phyloP scores from a whole-genome alignment of 2,888 invertebrate species.

The Archips crataeganus region DNA sequence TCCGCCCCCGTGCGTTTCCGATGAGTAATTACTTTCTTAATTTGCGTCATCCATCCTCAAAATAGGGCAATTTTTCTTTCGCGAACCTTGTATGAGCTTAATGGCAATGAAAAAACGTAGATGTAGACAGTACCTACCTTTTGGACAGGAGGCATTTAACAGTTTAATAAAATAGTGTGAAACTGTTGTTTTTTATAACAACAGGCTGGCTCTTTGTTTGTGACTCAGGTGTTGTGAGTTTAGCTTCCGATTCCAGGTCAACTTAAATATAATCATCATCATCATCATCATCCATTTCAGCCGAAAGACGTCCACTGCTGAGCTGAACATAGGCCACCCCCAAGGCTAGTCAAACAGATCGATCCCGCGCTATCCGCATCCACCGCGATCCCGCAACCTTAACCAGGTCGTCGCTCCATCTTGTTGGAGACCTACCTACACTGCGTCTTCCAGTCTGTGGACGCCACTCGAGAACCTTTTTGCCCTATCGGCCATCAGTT shows the following conservation, averaged over 20 bases:
- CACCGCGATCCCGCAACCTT: no score
- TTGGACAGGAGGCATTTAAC: slow-evolving; percentile 10
- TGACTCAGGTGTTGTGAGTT: neutral
- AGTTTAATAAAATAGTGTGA: neutral
- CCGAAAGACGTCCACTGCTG: no score
- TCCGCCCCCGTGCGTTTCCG: slow-evolving; percentile 80
- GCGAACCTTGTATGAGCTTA: slow-evolving; percentile 61
- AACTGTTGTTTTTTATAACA: neutral
- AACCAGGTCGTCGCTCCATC: no score
- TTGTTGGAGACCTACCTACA: no score
- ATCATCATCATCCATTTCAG: no score
- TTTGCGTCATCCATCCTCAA: slow-evolving; percentile 85
- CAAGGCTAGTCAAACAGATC: no score
- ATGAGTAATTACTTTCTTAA: slow-evolving; percentile 87
- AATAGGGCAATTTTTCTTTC: slow-evolving; percentile 84
- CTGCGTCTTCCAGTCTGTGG: no score
- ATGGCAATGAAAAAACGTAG: slow-evolving; percentile 58
- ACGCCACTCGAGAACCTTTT: no score
- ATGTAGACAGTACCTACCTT: slow-evolving; percentile 34
- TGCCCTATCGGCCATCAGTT: no score
- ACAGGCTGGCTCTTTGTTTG: neutral
- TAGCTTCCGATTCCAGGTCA: neutral
- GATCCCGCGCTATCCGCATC: no score
- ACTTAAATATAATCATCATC: neutral
- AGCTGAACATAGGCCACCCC: no score